Base-by-base conservation (phyloP, 2,113 vertebrate genomes). In the Zosterops lateralis region DNA sequence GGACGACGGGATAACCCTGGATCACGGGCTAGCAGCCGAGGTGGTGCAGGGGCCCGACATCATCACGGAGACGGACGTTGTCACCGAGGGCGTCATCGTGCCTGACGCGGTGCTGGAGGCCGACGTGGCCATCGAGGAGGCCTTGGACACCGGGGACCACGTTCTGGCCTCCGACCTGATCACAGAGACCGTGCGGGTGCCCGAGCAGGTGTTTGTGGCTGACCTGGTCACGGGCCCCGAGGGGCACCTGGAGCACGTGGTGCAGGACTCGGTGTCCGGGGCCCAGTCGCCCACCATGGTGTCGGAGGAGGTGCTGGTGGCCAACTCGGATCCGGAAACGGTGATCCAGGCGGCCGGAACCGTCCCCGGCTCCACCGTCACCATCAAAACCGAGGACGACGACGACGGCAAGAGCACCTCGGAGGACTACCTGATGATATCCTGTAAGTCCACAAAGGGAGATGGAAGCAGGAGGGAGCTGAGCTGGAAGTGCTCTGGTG, bases 361-460 rank as follows among this genome's bases (percentile, higher is more conserved):
- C 65, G 97, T 98, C 96, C 98, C 98, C 40, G 97, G 97, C 84
- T 98, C 99, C 94, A 98, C 98, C 5, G 98, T 99, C 95, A 97
- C 98, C 89, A 97, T 99, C 93, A 99, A 99, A 97, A 98, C 98
- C 4, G 99, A 99, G 92, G 99, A 99, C 1, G 99, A 99, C 1
- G 98, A 98, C 31, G 98, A 99, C 92, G 98, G 97, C 91, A 99
- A 99, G 97, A 99, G 98, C 97, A 98, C 98, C 18, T 99, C 99
- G 57, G 99, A 99, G 96, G 99, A 99, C 98, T 99, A 99, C 97
- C 98, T 99, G 96, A 99, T 99, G 99, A 99, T 99, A 97, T 99
- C 99, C 87, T 97, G 99, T 99, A 98, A 98, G 98, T 99, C 87
- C 93, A 68, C 79, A 80, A 86, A 96, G 96, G 84, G 88, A 66